phyloP scores from a whole-genome alignment of 1,140 invertebrate genomes.

The Plodia interpunctella region DNA sequence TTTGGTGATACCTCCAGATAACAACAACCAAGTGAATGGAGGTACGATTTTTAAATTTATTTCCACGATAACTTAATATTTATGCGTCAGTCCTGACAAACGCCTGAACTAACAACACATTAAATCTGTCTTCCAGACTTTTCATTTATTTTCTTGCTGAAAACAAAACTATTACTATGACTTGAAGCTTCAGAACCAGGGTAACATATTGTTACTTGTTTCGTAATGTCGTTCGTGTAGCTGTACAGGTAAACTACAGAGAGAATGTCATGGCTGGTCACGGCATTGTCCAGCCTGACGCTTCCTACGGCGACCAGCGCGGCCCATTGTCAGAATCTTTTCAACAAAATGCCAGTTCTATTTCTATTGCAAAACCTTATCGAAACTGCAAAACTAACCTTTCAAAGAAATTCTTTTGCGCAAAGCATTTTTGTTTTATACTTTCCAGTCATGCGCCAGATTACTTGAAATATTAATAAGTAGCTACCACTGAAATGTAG shows the following conservation, averaged over 20 bases:
- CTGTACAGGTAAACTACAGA: not conserved
- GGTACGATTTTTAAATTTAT: too few relatives aligned
- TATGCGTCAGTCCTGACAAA: too few relatives aligned
- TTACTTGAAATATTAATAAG: not conserved
- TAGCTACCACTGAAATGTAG: too few relatives aligned
- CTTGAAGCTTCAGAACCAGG: too few relatives aligned
- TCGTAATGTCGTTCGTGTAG: conserved; percentile 1
- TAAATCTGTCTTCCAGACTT: too few relatives aligned
- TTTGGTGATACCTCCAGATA: too few relatives aligned
- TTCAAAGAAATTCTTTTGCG: too few relatives aligned
- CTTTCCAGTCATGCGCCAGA: not conserved
- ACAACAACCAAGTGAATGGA: too few relatives aligned
- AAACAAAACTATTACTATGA: too few relatives aligned
- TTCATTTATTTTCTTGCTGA: too few relatives aligned
- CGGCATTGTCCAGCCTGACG: not conserved
- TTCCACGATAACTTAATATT: too few relatives aligned
- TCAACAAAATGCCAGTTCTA: not conserved
- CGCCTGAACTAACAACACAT: too few relatives aligned
- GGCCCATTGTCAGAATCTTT: not conserved
- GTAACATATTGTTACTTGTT: not conserved
- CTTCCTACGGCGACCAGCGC: not conserved
- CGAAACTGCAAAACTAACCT: not conserved
- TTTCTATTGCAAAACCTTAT: not conserved
- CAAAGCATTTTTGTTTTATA: not conserved
- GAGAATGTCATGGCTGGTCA: not conserved